phyloP scores from a whole-genome alignment of 1,140 invertebrate species.

The Spodoptera frugiperda region DNA sequence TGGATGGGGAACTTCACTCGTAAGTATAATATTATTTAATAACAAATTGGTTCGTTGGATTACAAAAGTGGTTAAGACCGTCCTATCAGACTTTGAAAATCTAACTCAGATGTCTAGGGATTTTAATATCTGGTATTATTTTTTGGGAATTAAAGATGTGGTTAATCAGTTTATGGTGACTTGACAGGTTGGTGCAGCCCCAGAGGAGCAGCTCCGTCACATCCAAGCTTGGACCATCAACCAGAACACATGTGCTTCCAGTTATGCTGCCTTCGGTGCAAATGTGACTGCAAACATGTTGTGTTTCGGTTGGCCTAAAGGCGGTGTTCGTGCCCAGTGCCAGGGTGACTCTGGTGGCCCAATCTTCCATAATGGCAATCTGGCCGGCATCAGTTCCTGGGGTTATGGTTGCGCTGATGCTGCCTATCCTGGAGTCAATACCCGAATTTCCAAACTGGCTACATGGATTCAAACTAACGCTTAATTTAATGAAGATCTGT shows the following conservation, averaged over 20 bases:
- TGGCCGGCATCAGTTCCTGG: conserved; percentile 86
- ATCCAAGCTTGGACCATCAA: conserved; percentile 52
- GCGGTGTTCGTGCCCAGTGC: conserved; percentile 56
- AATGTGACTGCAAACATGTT: conserved; percentile 54
- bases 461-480: conserved; percentile 60
- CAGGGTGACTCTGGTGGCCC: conserved; percentile 88
- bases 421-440: conserved; percentile 80
- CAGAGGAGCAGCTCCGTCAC: conserved; percentile 46
- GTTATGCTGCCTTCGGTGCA: conserved; percentile 41
- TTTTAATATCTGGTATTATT: too few relatives aligned
- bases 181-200: not conserved
- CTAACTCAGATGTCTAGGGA: too few relatives aligned
- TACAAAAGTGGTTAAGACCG: too few relatives aligned
- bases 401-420: conserved; percentile 82
- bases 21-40: conserved; percentile 6
- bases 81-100: too few relatives aligned
- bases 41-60: too few relatives aligned
- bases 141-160: not conserved
- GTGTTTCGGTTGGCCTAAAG: conserved; percentile 53
- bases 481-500: conserved; percentile 24
- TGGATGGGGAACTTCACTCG: conserved; percentile 24
- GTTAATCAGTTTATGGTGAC: not conserved
- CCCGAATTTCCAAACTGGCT: conserved; percentile 54
- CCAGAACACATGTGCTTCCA: conserved; percentile 45
- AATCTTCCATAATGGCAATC: conserved; percentile 80